Percentiles rank a stretch among this genome's conserved stretches.
Conservation (phyloP, 2,113 vertebrate genomes). For the Pipra filicauda region DNA sequence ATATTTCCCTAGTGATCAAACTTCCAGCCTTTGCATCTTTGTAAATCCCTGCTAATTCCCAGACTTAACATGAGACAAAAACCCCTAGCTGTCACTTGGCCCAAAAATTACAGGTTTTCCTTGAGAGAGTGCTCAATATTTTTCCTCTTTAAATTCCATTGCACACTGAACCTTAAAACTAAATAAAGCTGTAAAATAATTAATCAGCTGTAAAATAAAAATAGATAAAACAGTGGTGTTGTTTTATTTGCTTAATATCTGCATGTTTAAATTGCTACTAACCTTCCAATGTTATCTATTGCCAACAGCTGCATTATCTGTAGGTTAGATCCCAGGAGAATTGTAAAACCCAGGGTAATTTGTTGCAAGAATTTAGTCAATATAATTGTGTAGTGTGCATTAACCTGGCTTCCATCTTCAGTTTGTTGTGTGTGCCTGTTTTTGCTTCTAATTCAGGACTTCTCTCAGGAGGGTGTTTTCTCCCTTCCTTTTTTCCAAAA, state of each 20-base stretch:
- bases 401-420: not conserved
- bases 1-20: not conserved
- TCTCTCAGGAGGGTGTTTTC: not conserved
- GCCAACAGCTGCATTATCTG: not conserved
- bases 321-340: not conserved
- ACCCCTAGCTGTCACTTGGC: not conserved
- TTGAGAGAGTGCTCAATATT: not conserved
- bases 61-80: not conserved
- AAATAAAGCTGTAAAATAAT: not conserved
- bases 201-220: not conserved
- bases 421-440: not conserved
- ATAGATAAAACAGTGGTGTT: fast-evolving
- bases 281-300: not conserved
- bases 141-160: not conserved
- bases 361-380: not conserved
- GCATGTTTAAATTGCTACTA: not conserved
- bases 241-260: not conserved
- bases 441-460: not conserved
- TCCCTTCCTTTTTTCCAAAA: not conserved
- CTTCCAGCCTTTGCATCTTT: not conserved
- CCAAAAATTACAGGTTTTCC: not conserved
- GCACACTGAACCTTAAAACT: not conserved
- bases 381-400: not conserved
- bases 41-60: not conserved
- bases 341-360: not conserved